Percentiles rank a stretch among this genome's conserved stretches.
These are phyloP conservation scores for Ennomos fuscantarius DNA, from an alignment of 2,888 invertebrate genomes.

Conservation along the genomic window DNA sequence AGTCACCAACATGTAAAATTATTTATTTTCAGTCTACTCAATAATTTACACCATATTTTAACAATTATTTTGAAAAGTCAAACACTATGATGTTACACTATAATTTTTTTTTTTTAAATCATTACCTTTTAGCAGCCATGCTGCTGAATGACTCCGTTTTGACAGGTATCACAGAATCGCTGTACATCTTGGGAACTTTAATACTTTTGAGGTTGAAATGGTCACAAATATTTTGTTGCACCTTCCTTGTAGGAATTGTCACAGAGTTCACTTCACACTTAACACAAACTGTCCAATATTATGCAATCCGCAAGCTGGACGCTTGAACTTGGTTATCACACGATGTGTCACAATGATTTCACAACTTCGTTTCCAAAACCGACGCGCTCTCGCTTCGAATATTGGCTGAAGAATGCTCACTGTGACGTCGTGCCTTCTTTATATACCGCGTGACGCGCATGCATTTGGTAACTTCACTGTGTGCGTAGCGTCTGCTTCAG, in stretches of 20 bases:
- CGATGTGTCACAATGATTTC: conserved; percentile 80
- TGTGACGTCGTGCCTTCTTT: conserved; percentile 46
- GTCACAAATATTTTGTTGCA: conserved; percentile 59
- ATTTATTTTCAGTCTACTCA: not conserved
- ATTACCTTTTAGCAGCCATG: conserved; percentile 78
- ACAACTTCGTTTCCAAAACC: conserved; percentile 59
- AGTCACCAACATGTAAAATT: not conserved
- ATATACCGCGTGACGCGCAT: conserved; percentile 55
- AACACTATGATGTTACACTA: no score
- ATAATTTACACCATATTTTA: conserved; percentile 37
- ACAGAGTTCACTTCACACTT: conserved; percentile 57
- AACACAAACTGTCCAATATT: conserved; percentile 48
- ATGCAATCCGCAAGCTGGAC: conserved; percentile 52
- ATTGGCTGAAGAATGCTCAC: conserved; percentile 58
- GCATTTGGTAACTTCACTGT: conserved; percentile 54
- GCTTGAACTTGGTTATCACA: conserved; percentile 46
- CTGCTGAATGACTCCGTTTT: conserved; percentile 79
- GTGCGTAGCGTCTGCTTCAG: conserved; percentile 61
- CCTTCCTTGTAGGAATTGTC: conserved; percentile 59
- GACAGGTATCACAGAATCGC: conserved; percentile 76
- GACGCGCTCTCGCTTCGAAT: conserved; percentile 57
- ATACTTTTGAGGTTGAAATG: conserved; percentile 66
- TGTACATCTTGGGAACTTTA: conserved; percentile 71
- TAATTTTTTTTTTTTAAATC: conserved; percentile 45
- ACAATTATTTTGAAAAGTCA: no score